Evolutionary conservation across 1,140 invertebrate species (phyloP), one percentile per base, ranked within the genome.

Genomic region (Musca vetustissima): DNA sequence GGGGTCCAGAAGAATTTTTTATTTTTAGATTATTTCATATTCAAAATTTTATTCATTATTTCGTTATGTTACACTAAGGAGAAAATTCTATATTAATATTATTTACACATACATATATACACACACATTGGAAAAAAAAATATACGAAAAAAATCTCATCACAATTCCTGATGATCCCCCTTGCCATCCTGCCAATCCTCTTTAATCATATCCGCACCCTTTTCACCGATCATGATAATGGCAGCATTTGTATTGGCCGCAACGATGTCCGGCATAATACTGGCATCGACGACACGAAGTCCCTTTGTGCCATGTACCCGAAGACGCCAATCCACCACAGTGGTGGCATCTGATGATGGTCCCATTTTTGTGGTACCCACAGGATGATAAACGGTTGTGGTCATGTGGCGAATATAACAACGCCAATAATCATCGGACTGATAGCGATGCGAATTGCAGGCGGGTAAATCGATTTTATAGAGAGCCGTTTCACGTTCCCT

Each of bases 291-390:
- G 0, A 95, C 91, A 71, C 93, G 85, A 13, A 94, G 73, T n/a
- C 88, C 86, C n/a, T 81, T 76, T 1, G 92, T 83, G 0, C 90
- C 89, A 74, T 88, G 85, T 1, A 94, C 90, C 28, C 86, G 84
- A 0, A 96, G 82, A 43, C 88, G 76, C 0, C 88, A 81, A 80
- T 93, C 89, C 0, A 91, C 87, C 3, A 92, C 89, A 47, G 91
- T 84, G 24, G 83, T 77, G 55, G 83, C 70, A 83, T 93, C 91
- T 14, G 68, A 74, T 6, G 75, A 74, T 0, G 88, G 86, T 9
- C 92, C 92, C 93, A 94, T 94, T 82, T 91, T 93, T 22, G 88
- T 89, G 0, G 92, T 93, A 0, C 91, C 90, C 8, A 87, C 86
- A 6, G 91, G 90, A 82, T 92, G 91, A 71, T 88, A 92, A 1